Evolutionary conservation across 2,797 vertebrate species (phyloP).

Genomic region (Phoxinus dragarum): DNA sequence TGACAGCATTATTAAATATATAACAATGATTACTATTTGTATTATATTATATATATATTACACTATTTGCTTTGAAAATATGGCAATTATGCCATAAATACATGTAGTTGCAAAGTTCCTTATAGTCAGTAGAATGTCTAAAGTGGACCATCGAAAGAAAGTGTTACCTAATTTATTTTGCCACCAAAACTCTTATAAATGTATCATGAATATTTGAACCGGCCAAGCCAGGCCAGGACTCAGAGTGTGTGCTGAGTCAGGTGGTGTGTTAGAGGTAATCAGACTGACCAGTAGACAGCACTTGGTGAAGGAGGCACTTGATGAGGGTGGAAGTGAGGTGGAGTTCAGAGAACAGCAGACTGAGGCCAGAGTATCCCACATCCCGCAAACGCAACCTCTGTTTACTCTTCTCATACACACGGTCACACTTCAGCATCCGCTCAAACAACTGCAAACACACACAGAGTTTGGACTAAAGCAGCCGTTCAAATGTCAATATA

Average conservation of each 20-base stretch:
- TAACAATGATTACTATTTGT: not conserved
- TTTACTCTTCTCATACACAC: slow-evolving; percentile 95
- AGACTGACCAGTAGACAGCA: slow-evolving; percentile 89
- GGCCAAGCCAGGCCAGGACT: not conserved
- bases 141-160: too few species aligned
- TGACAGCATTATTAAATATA: not conserved
- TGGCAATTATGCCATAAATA: not conserved
- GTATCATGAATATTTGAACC: not conserved
- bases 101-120: not conserved
- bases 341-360: slow-evolving; percentile 89
- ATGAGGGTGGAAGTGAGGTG: slow-evolving; percentile 85
- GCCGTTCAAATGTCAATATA: not conserved
- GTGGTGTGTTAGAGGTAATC: not conserved
- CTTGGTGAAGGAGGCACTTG: slow-evolving; percentile 92
- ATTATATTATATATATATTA: not conserved
- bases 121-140: not conserved
- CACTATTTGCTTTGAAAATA: not conserved
- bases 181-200: too few species aligned
- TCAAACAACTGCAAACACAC: slow-evolving; percentile 84
- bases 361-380: slow-evolving; percentile 90
- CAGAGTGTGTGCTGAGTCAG: not conserved
- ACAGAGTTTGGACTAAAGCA: slow-evolving; percentile 14
- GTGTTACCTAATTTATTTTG: not conserved
- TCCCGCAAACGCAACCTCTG: slow-evolving; percentile 91
- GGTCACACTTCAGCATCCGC: slow-evolving; percentile 94